Percentiles rank a stretch among this genome's conserved stretches.
Evolutionary conservation across 1,140 invertebrate species (phyloP).

Genomic region (Brachionus asplanchnoidis): DNA sequence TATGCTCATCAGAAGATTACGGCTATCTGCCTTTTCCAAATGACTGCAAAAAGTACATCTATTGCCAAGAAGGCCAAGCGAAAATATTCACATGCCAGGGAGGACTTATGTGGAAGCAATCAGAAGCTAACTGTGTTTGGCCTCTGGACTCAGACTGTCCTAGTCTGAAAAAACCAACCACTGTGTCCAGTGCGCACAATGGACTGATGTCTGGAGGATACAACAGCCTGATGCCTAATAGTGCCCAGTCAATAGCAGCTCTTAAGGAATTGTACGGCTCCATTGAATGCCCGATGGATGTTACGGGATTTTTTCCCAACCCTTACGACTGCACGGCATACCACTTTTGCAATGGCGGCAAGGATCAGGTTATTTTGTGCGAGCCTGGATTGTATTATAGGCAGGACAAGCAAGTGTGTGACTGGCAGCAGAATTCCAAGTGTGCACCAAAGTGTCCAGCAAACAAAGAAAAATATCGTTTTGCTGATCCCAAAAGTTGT

Average conservation of each 20-base stretch:
- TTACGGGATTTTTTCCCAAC: slow-evolving; percentile 13
- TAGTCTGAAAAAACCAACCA: slow-evolving; percentile 26
- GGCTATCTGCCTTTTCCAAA: slow-evolving; percentile 5
- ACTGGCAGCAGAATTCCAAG: slow-evolving; percentile 32
- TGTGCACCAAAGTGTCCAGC: slow-evolving; percentile 32
- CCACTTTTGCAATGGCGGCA: slow-evolving; percentile 35
- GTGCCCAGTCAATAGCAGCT: background rate
- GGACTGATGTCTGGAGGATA: background rate
- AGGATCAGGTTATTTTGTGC: slow-evolving; percentile 27
- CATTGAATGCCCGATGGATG: slow-evolving; percentile 35
- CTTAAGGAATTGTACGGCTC: slow-evolving; percentile 21
- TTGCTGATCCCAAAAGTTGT: slow-evolving; percentile 39
- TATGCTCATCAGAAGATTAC: slow-evolving; percentile 15
- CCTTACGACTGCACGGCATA: slow-evolving; percentile 42
- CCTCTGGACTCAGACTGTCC: slow-evolving; percentile 41
- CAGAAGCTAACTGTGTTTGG: slow-evolving; percentile 39
- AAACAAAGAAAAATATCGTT: slow-evolving; percentile 24
- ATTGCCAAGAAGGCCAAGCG: slow-evolving; percentile 34
- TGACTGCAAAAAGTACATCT: slow-evolving; percentile 39
- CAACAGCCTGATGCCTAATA: slow-evolving; percentile 1
- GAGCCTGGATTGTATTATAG: slow-evolving; percentile 39
- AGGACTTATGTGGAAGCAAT: slow-evolving; percentile 23
- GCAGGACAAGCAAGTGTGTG: slow-evolving; percentile 23
- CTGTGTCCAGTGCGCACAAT: background rate
- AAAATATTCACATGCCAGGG: slow-evolving; percentile 35